Base-by-base conservation (phyloP, 2,113 vertebrate genomes). In the Mormyrus iriodes region DNA sequence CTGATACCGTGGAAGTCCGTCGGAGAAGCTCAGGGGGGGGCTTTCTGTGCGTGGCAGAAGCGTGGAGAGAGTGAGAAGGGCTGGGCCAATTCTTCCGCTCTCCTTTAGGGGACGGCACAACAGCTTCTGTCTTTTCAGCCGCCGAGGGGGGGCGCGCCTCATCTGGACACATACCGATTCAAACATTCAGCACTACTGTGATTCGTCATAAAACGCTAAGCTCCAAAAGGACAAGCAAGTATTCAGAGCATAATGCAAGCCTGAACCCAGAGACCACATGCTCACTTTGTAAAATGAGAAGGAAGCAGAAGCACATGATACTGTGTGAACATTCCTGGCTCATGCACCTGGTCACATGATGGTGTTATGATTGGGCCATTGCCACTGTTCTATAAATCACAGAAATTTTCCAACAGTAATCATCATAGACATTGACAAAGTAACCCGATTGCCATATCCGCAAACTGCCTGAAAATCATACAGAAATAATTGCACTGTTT, bases 31-130 rank as follows among this genome's bases (percentile, higher is more conserved):
- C 97, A 5, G 96, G 92, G 91, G 95, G 92, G 27, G 94, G 94
- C 83, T 98, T 99, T 91, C 97, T 96, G 90, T 97, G 97, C 1
- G 95, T 86, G 69, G 93, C 90, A 0, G 97, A 94, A 69, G 95
- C 87, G 65, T 97, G 95, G 0, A 93, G 55, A 12, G 96, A 94
- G 85, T 97, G 96, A 39, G 97, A 96, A 39, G 97, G 96, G 92
- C 97, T 98, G 89, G 96, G 94, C 97, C 97, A 98, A 89, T 92
- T 96, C 89, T 95, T 93, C 87, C 95, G 95, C 58, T 96, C 92
- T 0, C 94, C 95, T 79, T 96, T 95, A 3, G 94, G 94, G 35
- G 97, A 97, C 4, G 94, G 94, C 76, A 95, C 94, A 3, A 92
- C 93, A 27, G 91, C 93, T 31, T 97, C 97, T 52, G 94, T 52